phyloP scores from a whole-genome alignment of 2,888 invertebrate species.

The Falcaria lacertinaria region DNA sequence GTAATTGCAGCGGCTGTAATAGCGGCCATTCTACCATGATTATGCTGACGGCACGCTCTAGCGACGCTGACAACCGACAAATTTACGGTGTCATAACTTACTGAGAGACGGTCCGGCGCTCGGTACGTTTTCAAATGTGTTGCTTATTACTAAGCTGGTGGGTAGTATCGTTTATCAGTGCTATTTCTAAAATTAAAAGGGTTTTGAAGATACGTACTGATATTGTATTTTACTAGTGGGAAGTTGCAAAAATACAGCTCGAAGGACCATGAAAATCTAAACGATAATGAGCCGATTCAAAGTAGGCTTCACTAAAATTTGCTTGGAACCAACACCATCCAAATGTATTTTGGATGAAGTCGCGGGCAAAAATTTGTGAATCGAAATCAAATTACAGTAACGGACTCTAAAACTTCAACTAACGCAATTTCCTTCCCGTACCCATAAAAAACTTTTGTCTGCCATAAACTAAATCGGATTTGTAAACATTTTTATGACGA shows the following conservation, averaged over 20 bases:
- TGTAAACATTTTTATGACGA: conserved; percentile 17
- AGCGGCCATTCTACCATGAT: conserved; percentile 16
- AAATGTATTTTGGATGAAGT: no score
- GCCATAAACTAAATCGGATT: conserved; percentile 6
- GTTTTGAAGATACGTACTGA: no score
- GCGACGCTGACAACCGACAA: conserved; percentile 36
- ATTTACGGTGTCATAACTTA: conserved; percentile 54
- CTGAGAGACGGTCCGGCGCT: conserved; percentile 21
- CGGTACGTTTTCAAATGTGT: conserved; percentile 14
- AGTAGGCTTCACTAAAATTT: no score
- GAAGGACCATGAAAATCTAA: neutral
- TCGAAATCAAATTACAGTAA: no score
- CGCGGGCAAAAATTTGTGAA: no score
- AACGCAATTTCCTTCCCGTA: conserved; percentile 5
- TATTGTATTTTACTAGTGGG: no score
- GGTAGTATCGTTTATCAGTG: neutral
- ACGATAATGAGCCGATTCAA: no score
- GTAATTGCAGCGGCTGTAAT: conserved; percentile 11
- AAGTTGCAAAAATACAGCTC: no score
- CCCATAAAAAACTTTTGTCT: conserved; percentile 1
- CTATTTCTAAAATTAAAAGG: neutral
- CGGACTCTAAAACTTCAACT: conserved; percentile 9
- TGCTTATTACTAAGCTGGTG: conserved; percentile 3
- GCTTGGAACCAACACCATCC: no score
- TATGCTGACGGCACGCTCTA: conserved; percentile 25